A percentile compares a stretch with the other conserved stretches of the same genome.
These are phyloP conservation scores for Microplitis deprimator DNA, from an alignment of 2,888 invertebrate species.

Conservation along the genomic window DNA sequence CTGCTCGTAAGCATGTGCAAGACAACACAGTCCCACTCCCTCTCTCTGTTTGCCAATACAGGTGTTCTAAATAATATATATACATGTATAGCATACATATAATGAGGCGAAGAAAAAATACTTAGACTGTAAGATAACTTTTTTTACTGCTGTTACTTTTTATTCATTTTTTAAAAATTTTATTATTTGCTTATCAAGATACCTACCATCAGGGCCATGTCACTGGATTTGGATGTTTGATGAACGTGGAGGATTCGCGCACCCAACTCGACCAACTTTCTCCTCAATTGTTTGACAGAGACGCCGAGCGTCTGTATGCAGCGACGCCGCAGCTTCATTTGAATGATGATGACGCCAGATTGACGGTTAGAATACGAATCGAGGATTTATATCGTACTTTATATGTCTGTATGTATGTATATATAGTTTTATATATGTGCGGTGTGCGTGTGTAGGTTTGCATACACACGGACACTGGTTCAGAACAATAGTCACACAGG, in stretches of 20 bases:
- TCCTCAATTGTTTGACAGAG: conserved; percentile 69
- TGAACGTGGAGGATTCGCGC: conserved; percentile 66
- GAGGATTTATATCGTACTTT: neutral
- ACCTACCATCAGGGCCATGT: conserved; percentile 70
- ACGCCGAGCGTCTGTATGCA: conserved; percentile 71
- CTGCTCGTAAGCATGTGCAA: neutral
- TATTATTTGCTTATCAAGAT: conserved; percentile 16
- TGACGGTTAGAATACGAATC: conserved; percentile 53
- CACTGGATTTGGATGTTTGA: conserved; percentile 66
- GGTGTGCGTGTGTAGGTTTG: too few relatives aligned
- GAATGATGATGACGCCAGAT: conserved; percentile 68
- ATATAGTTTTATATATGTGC: too few relatives aligned
- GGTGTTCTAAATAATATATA: neutral
- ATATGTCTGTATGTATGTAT: too few relatives aligned
- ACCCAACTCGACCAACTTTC: conserved; percentile 67
- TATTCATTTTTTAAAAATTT: neutral
- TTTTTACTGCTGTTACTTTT: neutral
- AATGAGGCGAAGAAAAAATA: neutral
- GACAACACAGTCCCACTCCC: neutral
- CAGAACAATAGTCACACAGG: too few relatives aligned
- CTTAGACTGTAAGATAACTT: neutral
- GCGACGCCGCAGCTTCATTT: conserved; percentile 70
- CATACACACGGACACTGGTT: too few relatives aligned
- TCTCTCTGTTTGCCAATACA: neutral
- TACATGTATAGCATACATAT: neutral